phyloP scores from a whole-genome alignment of 2,113 vertebrate genomes.

The Gila orcuttii region DNA sequence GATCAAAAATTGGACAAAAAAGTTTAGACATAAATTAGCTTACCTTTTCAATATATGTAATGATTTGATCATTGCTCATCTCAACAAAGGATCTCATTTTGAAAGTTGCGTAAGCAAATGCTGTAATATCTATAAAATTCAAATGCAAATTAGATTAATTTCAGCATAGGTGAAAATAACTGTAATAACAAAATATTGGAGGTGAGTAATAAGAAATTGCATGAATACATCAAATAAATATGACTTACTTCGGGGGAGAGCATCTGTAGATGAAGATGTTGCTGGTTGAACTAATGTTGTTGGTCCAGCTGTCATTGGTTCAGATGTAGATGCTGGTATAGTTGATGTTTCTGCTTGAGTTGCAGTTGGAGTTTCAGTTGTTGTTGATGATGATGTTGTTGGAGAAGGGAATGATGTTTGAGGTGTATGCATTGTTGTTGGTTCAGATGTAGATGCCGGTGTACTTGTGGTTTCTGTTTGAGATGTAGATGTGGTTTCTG shows the following conservation, averaged over 20 bases:
- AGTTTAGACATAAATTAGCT: not conserved
- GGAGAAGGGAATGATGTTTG: too few species aligned
- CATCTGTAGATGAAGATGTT: too few species aligned
- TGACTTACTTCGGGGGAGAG: not conserved
- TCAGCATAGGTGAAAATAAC: not conserved
- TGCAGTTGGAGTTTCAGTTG: not conserved
- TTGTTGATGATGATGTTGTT: too few species aligned
- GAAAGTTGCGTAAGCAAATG: constrained; percentile 17
- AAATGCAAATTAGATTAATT: not conserved
- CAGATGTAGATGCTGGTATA: too few species aligned
- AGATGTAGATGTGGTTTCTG: too few species aligned
- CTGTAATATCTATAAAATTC: not conserved
- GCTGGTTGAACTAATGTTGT: not conserved
- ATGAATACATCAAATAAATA: not conserved
- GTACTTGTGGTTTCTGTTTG: too few species aligned
- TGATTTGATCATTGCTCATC: constrained; percentile 17
- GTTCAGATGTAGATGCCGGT: too few species aligned
- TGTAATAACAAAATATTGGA: not conserved
- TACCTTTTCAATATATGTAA: constrained; percentile 45
- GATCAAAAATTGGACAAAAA: not conserved
- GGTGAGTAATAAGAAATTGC: not conserved
- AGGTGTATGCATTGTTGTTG: too few species aligned
- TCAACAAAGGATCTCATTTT: constrained; percentile 21
- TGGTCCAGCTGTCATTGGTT: not conserved
- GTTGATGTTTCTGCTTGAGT: not conserved